phyloP scores from a whole-genome alignment of 1,140 invertebrate genomes.

The Trachymyrmex septentrionalis region DNA sequence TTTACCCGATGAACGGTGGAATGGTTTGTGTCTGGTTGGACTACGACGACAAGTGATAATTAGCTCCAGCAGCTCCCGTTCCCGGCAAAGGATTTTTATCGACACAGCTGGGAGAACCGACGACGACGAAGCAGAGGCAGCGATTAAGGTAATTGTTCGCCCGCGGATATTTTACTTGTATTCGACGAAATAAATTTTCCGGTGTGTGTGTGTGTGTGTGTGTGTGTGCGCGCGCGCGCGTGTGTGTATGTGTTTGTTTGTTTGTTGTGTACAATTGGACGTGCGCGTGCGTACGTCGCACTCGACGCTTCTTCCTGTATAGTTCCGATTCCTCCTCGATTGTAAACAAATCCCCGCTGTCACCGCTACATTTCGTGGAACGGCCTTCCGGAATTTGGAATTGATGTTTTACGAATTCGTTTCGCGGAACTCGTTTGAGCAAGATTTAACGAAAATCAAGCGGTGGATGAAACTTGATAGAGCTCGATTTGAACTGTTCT shows the following conservation, averaged over 20 bases:
- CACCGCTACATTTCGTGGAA: not conserved
- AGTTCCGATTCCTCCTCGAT: slow-evolving; percentile 21
- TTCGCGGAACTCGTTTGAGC: not conserved
- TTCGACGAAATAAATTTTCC: not conserved
- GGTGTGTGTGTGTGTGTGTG: too few species aligned
- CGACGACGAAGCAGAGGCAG: slow-evolving; percentile 1
- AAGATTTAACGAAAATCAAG: not conserved
- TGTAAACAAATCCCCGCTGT: slow-evolving; percentile 43
- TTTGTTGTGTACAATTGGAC: not conserved
- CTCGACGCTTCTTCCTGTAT: not conserved
- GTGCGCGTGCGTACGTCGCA: slow-evolving; percentile 1
- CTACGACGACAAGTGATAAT: slow-evolving; percentile 10
- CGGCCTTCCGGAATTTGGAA: not conserved
- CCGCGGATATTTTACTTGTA: too few species aligned
- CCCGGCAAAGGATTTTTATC: slow-evolving; percentile 31
- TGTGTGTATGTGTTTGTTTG: not conserved
- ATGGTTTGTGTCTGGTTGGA: slow-evolving; percentile 28
- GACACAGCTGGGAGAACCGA: not conserved
- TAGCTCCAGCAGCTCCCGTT: not conserved
- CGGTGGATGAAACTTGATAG: not conserved
- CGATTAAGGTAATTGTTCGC: slow-evolving; percentile 27
- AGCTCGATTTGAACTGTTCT: not conserved
- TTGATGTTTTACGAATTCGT: not conserved
- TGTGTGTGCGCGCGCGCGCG: not conserved
- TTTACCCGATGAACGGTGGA: slow-evolving; percentile 38